These are phyloP conservation scores for Idaea biselata DNA, from an alignment of 2,888 invertebrate genomes.

Conservation along the genomic window DNA sequence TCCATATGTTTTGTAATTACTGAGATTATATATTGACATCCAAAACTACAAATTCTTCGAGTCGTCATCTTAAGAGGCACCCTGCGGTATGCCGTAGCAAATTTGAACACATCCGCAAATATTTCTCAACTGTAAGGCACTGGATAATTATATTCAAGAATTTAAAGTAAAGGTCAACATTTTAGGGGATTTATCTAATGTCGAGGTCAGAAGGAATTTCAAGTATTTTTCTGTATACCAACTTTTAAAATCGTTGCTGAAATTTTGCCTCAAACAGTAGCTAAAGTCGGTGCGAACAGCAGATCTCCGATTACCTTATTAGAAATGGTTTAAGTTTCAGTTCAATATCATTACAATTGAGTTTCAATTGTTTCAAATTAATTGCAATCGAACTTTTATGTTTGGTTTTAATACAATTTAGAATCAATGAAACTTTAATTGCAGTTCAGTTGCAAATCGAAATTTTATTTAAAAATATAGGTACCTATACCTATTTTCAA, in stretches of 20 bases:
- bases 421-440: too few relatives aligned
- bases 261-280: not conserved
- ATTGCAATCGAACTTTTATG: too few relatives aligned
- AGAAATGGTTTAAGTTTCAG: too few relatives aligned
- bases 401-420: too few relatives aligned
- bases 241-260: not conserved
- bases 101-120: constrained; percentile 16
- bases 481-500: too few relatives aligned
- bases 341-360: too few relatives aligned
- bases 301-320: not conserved
- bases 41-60: too few relatives aligned
- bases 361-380: too few relatives aligned
- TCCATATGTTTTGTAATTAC: too few relatives aligned
- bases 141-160: constrained; percentile 19
- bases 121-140: constrained; percentile 16
- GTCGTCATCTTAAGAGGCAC: constrained; percentile 7
- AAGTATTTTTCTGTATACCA: not conserved
- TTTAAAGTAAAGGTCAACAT: constrained; percentile 4
- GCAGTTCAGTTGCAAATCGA: too few relatives aligned
- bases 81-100: constrained; percentile 15
- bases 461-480: too few relatives aligned
- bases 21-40: too few relatives aligned
- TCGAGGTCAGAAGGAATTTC: not conserved
- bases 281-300: not conserved
- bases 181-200: constrained; percentile 7